Conservation (phyloP, 2,888 invertebrate species). For the Drosophila testacea region DNA sequence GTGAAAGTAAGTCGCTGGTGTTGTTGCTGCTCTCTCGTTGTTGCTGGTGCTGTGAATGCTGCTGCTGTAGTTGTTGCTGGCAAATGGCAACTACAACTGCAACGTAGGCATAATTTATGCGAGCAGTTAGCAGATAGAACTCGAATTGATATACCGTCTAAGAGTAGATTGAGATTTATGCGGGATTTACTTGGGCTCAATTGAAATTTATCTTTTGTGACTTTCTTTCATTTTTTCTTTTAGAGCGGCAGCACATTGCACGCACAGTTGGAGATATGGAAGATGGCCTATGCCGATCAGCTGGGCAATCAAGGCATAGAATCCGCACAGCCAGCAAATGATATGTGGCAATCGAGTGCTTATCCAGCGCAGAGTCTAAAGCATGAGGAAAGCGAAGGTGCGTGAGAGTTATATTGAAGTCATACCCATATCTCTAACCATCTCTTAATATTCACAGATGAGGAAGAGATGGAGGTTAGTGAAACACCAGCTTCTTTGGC, state of each 20-base stretch:
- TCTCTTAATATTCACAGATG: conserved; percentile 80
- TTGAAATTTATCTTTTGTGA: conserved; percentile 55
- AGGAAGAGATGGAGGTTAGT: conserved; percentile 83
- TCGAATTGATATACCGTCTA: conserved; percentile 71
- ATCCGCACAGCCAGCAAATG: conserved; percentile 37
- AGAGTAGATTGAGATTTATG: conserved; percentile 71
- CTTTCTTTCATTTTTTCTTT: conserved; percentile 51
- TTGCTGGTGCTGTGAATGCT: conserved; percentile 28
- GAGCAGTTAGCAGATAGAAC: conserved; percentile 69
- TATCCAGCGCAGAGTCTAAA: conserved; percentile 71
- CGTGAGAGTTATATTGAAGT: conserved; percentile 1
- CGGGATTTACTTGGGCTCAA: conserved; percentile 63
- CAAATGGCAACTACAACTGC: conserved; percentile 10
- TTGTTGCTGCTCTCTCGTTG: conserved; percentile 48
- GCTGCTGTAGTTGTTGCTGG: conserved; percentile 28
- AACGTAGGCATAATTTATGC: conserved; percentile 61
- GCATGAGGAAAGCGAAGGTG: conserved; percentile 82
- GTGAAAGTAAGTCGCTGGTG: conserved; percentile 83
- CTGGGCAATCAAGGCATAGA: conserved; percentile 51
- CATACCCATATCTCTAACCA: background rate
- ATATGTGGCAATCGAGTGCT: conserved; percentile 65
- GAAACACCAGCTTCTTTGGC: conserved; percentile 43
- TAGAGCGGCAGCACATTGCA: conserved; percentile 94
- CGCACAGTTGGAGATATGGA: conserved; percentile 96
- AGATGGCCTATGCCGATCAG: conserved; percentile 89